Conservation (phyloP, 2,888 invertebrate species). For the Mellilla xanthometata region DNA sequence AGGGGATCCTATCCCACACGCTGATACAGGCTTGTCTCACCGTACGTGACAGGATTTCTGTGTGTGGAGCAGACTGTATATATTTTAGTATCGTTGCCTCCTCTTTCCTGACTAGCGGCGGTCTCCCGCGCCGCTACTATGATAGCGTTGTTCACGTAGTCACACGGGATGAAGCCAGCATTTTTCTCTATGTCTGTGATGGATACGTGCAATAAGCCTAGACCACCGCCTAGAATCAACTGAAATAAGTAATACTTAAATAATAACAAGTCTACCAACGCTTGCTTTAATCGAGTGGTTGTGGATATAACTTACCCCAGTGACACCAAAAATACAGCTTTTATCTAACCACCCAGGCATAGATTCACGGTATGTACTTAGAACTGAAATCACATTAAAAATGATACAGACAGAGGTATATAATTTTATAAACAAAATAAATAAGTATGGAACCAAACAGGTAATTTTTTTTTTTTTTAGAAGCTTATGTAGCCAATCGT, state of each 20-base stretch:
- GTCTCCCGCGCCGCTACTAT: slow-evolving; percentile 16
- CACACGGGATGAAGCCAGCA: slow-evolving; percentile 8
- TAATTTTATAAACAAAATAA: too few relatives aligned
- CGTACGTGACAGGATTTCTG: slow-evolving; percentile 3
- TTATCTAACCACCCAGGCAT: slow-evolving; percentile 92
- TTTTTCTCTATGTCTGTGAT: background rate
- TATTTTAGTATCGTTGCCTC: slow-evolving; percentile 8
- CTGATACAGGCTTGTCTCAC: too few relatives aligned
- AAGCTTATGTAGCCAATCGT: too few relatives aligned
- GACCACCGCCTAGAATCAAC: background rate
- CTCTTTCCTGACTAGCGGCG: background rate
- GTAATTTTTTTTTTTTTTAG: too few relatives aligned
- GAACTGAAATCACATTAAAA: too few relatives aligned
- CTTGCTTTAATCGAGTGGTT: too few relatives aligned
- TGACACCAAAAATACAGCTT: slow-evolving; percentile 87
- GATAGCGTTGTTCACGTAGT: slow-evolving; percentile 22
- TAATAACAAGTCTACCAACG: too few relatives aligned
- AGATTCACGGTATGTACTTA: slow-evolving; percentile 84
- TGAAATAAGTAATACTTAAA: background rate
- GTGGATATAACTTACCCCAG: slow-evolving; percentile 78
- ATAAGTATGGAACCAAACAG: too few relatives aligned
- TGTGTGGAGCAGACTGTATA: slow-evolving; percentile 13
- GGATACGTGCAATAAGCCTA: slow-evolving; percentile 3
- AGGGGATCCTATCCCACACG: too few relatives aligned
- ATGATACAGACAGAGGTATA: too few relatives aligned